Evolutionary conservation across 2,888 invertebrate genomes (phyloP).

Genomic region (Drosophila pegasa): DNA sequence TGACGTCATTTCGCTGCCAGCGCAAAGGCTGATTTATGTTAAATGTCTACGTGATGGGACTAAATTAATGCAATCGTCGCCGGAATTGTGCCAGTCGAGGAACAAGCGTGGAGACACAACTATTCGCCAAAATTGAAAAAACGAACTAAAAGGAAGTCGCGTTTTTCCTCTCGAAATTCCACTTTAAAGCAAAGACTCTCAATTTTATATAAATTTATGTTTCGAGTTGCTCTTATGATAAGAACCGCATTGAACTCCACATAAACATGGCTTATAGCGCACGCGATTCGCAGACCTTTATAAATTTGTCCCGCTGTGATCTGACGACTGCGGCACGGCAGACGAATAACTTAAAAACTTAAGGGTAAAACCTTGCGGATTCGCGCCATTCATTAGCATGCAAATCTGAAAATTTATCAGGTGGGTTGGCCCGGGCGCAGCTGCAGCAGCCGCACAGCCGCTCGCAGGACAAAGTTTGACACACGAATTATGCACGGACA

Average conservation of each 20-base stretch:
- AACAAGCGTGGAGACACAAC: background rate
- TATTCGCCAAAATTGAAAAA: constrained; percentile 1
- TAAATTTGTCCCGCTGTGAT: background rate
- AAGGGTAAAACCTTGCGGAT: background rate
- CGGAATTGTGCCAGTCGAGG: background rate
- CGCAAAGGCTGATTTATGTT: constrained; percentile 10
- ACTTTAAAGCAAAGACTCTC: no score
- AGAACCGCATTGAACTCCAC: background rate
- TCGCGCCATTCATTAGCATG: constrained; percentile 54
- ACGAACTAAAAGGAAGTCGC: constrained; percentile 1
- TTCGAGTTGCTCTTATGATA: background rate
- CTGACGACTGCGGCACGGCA: background rate
- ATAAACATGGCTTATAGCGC: background rate
- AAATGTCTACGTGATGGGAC: constrained; percentile 8
- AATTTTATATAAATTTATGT: background rate
- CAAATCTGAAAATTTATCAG: constrained; percentile 61
- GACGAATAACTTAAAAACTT: constrained; percentile 31
- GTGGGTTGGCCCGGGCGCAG: constrained; percentile 20
- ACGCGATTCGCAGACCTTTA: background rate
- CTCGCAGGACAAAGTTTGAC: constrained; percentile 35
- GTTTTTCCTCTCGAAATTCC: background rate
- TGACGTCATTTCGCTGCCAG: background rate
- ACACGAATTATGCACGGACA: constrained; percentile 31
- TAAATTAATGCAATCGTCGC: constrained; percentile 10
- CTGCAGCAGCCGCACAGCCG: constrained; percentile 4